A percentile compares a stretch with the other conserved stretches of the same genome.
Conservation (phyloP, 2,797 vertebrate genomes). For the Myripristis jacobus region DNA sequence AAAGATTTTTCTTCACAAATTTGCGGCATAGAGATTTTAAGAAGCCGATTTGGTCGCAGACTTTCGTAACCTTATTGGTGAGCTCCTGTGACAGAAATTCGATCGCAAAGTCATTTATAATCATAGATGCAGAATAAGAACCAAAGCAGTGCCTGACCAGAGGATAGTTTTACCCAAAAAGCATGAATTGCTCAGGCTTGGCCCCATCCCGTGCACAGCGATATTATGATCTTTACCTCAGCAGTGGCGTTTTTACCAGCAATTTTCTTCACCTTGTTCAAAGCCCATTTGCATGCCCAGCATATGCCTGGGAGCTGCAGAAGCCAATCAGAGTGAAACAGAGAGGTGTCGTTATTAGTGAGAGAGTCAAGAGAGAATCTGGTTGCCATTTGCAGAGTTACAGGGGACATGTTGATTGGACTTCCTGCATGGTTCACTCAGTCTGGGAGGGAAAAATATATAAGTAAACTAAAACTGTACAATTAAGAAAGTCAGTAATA, state of each 20-base stretch:
- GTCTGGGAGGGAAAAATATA: too few relatives aligned
- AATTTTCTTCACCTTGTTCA: slow-evolving; percentile 26
- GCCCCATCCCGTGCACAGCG: too few relatives aligned
- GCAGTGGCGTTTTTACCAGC: background rate
- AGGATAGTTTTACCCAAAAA: too few relatives aligned
- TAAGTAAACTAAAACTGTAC: too few relatives aligned
- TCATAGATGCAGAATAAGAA: background rate
- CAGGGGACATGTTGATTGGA: too few relatives aligned
- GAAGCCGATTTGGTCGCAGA: slow-evolving; percentile 33
- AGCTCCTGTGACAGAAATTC: slow-evolving; percentile 32
- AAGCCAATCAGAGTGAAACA: background rate
- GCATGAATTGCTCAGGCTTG: too few relatives aligned
- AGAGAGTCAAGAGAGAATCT: too few relatives aligned
- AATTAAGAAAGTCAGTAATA: too few relatives aligned
- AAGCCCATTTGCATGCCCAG: slow-evolving; percentile 45
- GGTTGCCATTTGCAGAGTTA: too few relatives aligned
- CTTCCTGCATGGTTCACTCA: too few relatives aligned
- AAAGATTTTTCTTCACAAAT: slow-evolving; percentile 32
- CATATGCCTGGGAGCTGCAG: slow-evolving; percentile 30
- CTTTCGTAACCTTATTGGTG: background rate
- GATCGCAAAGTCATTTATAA: background rate
- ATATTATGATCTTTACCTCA: slow-evolving; percentile 43
- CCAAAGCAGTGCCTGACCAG: too few relatives aligned
- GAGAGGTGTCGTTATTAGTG: too few relatives aligned
- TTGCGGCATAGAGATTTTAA: slow-evolving; percentile 23